phyloP scores from a whole-genome alignment of 2,888 invertebrate genomes.

The Zhuqinia jingwanae region DNA sequence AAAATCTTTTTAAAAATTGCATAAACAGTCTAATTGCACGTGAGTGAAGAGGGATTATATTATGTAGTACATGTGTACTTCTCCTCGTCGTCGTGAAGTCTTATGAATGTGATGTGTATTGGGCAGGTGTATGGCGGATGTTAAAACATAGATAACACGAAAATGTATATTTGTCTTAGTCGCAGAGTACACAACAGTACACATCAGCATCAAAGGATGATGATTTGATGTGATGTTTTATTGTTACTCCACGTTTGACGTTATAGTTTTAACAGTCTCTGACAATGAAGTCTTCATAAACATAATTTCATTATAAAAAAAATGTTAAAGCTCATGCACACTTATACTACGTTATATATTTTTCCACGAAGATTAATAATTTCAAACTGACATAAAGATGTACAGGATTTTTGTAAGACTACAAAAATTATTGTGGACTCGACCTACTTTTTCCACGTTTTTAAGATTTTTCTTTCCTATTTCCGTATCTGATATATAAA shows the following conservation, averaged over 20 bases:
- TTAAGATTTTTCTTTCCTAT: slow-evolving; percentile 18
- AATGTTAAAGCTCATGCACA: background rate
- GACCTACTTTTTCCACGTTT: slow-evolving; percentile 34
- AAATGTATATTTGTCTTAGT: slow-evolving; percentile 5
- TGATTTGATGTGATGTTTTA: background rate
- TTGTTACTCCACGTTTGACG: background rate
- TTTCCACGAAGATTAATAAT: slow-evolving; percentile 10
- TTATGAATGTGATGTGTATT: too few species aligned
- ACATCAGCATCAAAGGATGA: background rate
- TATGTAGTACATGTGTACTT: too few species aligned
- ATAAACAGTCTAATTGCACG: slow-evolving; percentile 11
- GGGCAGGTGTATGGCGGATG: background rate
- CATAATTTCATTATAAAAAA: background rate
- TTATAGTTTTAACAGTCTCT: slow-evolving; percentile 35
- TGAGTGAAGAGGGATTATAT: slow-evolving; percentile 28
- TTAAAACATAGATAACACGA: background rate
- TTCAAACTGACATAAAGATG: slow-evolving; percentile 20
- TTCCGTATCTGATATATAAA: slow-evolving; percentile 19
- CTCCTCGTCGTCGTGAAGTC: slow-evolving; percentile 22
- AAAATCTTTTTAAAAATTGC: slow-evolving; percentile 45
- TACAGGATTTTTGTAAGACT: slow-evolving; percentile 15
- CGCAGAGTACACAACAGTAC: background rate
- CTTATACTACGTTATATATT: background rate
- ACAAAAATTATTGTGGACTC: slow-evolving; percentile 24
- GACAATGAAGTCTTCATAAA: background rate